Conservation (phyloP, 2,888 invertebrate species). For the Amblyteles armatorius region DNA sequence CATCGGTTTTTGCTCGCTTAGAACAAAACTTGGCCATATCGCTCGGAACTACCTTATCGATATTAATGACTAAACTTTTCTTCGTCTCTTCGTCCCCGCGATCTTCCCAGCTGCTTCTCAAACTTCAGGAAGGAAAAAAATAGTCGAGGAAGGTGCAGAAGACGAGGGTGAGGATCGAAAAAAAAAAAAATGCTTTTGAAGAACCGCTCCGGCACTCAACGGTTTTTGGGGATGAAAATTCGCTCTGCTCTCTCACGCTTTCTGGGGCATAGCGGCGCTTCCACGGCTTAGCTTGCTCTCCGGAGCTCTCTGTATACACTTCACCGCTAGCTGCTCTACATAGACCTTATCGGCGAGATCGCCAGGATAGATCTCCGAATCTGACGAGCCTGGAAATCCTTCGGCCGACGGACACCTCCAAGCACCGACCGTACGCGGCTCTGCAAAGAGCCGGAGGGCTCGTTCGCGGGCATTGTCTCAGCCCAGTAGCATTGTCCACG, state of each 20-base stretch:
- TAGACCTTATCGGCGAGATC: slow-evolving; percentile 72
- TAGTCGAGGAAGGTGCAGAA: slow-evolving; percentile 28
- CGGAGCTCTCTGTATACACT: slow-evolving; percentile 17
- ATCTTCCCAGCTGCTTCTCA: neutral
- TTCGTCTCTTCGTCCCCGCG: neutral
- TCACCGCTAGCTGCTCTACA: slow-evolving; percentile 66
- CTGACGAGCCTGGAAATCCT: slow-evolving; percentile 64
- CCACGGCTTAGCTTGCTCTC: slow-evolving; percentile 11
- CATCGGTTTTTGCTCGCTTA: neutral
- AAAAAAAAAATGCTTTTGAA: slow-evolving; percentile 62
- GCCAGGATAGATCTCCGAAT: slow-evolving; percentile 66
- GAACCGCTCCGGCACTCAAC: slow-evolving; percentile 63
- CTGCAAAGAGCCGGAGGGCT: slow-evolving; percentile 9
- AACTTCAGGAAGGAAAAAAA: neutral
- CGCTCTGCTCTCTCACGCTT: slow-evolving; percentile 19
- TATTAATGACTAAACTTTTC: neutral
- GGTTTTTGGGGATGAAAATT: slow-evolving; percentile 44
- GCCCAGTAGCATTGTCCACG: slow-evolving; percentile 53
- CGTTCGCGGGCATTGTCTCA: slow-evolving; percentile 61
- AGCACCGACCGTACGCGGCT: slow-evolving; percentile 8
- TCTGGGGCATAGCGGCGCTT: neutral
- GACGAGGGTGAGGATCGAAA: slow-evolving; percentile 20
- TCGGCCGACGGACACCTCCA: slow-evolving; percentile 52
- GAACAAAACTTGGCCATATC: slow-evolving; percentile 6
- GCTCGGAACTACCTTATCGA: neutral